Base-by-base conservation (phyloP, 2,113 vertebrate species). In the Gopherus flavomarginatus region DNA sequence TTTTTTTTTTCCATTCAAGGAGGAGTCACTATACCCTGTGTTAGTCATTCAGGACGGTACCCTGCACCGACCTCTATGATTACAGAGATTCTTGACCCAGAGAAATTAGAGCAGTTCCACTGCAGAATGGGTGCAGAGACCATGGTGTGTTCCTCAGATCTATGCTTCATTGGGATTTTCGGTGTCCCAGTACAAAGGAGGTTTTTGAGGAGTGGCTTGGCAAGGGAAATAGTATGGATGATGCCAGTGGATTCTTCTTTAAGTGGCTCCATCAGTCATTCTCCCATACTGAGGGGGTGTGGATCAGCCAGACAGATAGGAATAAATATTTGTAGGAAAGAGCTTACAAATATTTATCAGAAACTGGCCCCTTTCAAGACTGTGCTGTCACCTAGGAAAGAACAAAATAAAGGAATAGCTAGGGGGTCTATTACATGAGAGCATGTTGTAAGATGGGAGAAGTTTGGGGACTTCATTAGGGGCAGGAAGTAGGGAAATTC, bases 361-460 rank as follows among this genome's bases (percentile, higher is more conserved):
- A 27, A 52, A 95, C n/a, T 56, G 87, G 19, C 1, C 11, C 12
- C 81, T 93, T 38, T 88, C 16, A 80, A 3, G 13, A 4, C 4
- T 3, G 3, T 7, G 75, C 6, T 27, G 4, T 69, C 65, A n/a
- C 17, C 35, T 1, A 1, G 8, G 54, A 79, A 88, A 92, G 19
- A 12, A 72, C 80, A 80, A 90, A 88, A n/a, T 16, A 91, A 56
- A 21, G 72, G 13, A 86, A 92, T 19, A 42, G 26, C 47, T 89
- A 93, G 72, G 26, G 11, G 91, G 35, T 8, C 87, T 94, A 94
- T 53, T 24, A 69, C 65, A 35, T 69, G 65, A 83, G 93, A 92
- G 38, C 78, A 87, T 56, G 87, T 31, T 2, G 47, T 0, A 0
- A 80, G n/a, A 2, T 52, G 42, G 95, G 86, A 77, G 75, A 89